Conservation (phyloP, 2,888 invertebrate genomes). For the Timema podura region DNA sequence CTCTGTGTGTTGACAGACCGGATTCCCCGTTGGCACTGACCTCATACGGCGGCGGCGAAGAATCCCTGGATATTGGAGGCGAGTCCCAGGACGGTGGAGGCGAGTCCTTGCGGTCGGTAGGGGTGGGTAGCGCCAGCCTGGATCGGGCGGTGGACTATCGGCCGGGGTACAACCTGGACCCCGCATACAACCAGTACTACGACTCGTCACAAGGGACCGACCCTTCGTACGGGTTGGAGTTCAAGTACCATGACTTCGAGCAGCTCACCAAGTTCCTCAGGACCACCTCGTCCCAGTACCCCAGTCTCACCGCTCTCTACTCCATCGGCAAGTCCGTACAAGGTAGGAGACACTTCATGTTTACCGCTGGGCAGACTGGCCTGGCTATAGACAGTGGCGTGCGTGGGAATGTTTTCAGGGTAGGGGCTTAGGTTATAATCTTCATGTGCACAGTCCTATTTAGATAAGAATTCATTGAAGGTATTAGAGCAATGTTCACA, state of each 20-base stretch:
- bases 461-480: neutral
- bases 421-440: slow-evolving; percentile 2
- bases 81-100: neutral
- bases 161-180: slow-evolving; percentile 25
- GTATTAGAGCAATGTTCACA: neutral
- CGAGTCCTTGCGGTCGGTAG: neutral
- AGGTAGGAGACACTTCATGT: slow-evolving; percentile 56
- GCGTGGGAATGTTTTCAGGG: neutral
- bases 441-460: neutral
- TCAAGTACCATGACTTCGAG: slow-evolving; percentile 83
- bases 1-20: neutral
- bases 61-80: neutral
- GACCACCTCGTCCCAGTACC: slow-evolving; percentile 73
- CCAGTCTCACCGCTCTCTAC: slow-evolving; percentile 84
- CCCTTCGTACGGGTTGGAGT: slow-evolving; percentile 56
- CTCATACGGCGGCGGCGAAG: neutral
- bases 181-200: slow-evolving; percentile 24
- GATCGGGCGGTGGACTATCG: slow-evolving; percentile 23
- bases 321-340: slow-evolving; percentile 91
- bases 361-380: neutral
- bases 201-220: slow-evolving; percentile 6
- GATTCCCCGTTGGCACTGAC: neutral
- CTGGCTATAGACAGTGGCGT: neutral
- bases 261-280: slow-evolving; percentile 78
- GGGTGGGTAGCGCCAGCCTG: neutral